Base-by-base conservation (phyloP, 2,113 vertebrate genomes). In the Damaliscus lunatus region DNA sequence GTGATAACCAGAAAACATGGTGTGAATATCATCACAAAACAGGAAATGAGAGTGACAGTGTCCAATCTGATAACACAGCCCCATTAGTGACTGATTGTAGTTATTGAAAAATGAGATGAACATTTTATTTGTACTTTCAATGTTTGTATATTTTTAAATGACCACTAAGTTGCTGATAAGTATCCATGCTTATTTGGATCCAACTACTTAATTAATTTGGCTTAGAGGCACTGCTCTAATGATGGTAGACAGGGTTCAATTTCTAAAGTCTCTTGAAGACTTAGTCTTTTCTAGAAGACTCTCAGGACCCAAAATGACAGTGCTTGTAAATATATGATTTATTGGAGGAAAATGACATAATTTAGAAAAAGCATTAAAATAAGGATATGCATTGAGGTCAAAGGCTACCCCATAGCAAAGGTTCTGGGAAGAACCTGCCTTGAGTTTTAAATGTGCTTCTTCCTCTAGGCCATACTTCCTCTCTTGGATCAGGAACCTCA, bases 131-230 rank as follows among this genome's bases (percentile, higher is more conserved):
- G 2, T 82, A 87, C 33, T 50, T 81, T 88, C 15, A 43, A 23
- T 67, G 5, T 67, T 15, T 40, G 53, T 29, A 2, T 67, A 33
- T 36, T 82, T 84, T 90, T 23, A 25, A 92, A 80, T 31, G 40
- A 57, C 19, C 29, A 67, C 29, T 40, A 78, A 77, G 43, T 77
- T 85, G 33, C 59, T 97, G 86, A 81, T 57, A 62, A 96, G 36
- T 62, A 11, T 19, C 82, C 86, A 81, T 27, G 48, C 21, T 46
- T 88, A 50, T 50, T 89, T 88, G 86, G n/a, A 82, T n/a, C 5
- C 83, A 36, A 23, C 4, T 31, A 43, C 14, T 29, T 89, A 59
- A 53, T 84, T 67, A 36, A 59, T 46, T 86, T 87, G 60, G 5
- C 16, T 82, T 88, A 82, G 86, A 67, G 43, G 7, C 6, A 40